Percentiles rank a stretch among this genome's conserved stretches.
Conservation (phyloP, 1,140 invertebrate genomes). For the Drosophila santomea region DNA sequence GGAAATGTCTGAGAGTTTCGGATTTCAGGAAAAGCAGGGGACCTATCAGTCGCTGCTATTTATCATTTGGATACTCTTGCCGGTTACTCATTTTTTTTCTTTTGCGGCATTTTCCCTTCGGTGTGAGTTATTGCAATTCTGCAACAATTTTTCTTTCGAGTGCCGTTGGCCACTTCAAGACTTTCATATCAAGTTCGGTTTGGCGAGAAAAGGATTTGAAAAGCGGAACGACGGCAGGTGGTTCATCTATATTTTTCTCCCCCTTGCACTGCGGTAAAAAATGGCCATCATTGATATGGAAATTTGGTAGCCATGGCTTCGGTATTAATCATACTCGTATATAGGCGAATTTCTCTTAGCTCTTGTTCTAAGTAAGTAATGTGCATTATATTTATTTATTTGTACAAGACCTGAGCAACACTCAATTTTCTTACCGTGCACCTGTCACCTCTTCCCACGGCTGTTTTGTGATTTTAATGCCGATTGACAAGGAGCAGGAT, state of each 20-base stretch:
- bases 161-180: slow-evolving; percentile 73
- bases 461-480: slow-evolving; percentile 82
- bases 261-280: slow-evolving; percentile 17
- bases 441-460: slow-evolving; percentile 29
- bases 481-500: slow-evolving; percentile 64
- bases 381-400: background rate
- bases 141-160: slow-evolving; percentile 74
- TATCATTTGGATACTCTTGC: slow-evolving; percentile 64
- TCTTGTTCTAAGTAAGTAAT: background rate
- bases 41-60: slow-evolving; percentile 68
- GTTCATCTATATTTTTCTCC: slow-evolving; percentile 32
- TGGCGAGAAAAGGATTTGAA: slow-evolving; percentile 57
- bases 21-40: slow-evolving; percentile 17
- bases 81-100: slow-evolving; percentile 52
- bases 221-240: slow-evolving; percentile 55
- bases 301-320: background rate
- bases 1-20: slow-evolving; percentile 20
- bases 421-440: slow-evolving; percentile 15
- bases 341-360: background rate
- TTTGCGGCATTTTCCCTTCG: slow-evolving; percentile 1
- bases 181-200: slow-evolving; percentile 63
- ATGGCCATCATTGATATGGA: slow-evolving; percentile 3
- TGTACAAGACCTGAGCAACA: too few relatives aligned
- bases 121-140: slow-evolving; percentile 80
- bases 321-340: slow-evolving; percentile 1